Conservation (phyloP, 1,140 invertebrate genomes). For the Zaprionus gabonicus region DNA sequence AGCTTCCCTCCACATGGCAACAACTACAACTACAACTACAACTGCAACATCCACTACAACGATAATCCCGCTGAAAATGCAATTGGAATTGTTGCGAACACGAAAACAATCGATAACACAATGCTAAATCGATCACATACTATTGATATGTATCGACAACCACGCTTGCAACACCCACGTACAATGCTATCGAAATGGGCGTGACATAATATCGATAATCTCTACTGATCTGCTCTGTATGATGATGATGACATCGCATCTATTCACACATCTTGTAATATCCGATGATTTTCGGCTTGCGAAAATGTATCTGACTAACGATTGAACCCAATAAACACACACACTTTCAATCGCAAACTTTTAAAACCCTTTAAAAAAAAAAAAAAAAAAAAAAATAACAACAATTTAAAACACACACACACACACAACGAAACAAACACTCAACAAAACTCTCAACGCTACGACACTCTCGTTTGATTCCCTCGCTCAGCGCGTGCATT, state of each 20-base stretch:
- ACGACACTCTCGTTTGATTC: conserved; percentile 7
- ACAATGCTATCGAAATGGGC: conserved; percentile 21
- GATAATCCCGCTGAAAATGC: background rate
- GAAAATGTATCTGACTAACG: conserved; percentile 80
- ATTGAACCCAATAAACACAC: conserved; percentile 56
- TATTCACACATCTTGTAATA: conserved; percentile 83
- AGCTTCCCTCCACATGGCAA: conserved; percentile 79
- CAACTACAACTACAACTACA: conserved; percentile 17
- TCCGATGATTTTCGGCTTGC: conserved; percentile 84
- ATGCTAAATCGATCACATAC: background rate
- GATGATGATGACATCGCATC: conserved; percentile 84
- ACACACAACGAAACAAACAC: conserved; percentile 11
- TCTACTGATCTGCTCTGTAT: conserved; percentile 56
- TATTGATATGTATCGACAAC: conserved; percentile 9
- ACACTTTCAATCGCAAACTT: conserved; percentile 41
- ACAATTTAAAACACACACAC: background rate
- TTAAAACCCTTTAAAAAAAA: conserved; percentile 8
- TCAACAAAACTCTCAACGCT: conserved; percentile 16
- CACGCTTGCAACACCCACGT: conserved; percentile 44
- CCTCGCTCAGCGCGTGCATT: conserved; percentile 19
- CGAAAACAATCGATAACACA: conserved; percentile 10
- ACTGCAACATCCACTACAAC: background rate
- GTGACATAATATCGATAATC: conserved; percentile 56
- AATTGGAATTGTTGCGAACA: conserved; percentile 34
- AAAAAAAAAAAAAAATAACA: conserved; percentile 15